phyloP scores from a whole-genome alignment of 2,113 vertebrate genomes.

The Gopherus evgoodei region DNA sequence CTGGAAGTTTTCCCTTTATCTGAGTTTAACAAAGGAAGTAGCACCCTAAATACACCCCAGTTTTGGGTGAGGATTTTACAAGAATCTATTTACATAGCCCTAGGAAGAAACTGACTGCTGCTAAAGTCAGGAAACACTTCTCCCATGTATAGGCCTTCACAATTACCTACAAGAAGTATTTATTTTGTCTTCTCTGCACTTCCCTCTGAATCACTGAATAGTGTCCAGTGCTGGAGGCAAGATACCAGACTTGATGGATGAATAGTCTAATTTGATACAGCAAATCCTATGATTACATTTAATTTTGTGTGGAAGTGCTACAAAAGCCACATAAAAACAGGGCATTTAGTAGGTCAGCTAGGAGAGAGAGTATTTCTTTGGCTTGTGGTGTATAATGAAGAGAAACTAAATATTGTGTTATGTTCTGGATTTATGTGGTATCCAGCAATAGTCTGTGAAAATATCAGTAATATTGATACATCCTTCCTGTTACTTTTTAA shows the following conservation, averaged over 20 bases:
- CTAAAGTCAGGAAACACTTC: slow-evolving; percentile 12
- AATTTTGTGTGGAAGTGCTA: slow-evolving; percentile 21
- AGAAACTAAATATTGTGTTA: neutral
- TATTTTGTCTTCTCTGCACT: neutral
- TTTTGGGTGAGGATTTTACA: slow-evolving; percentile 5
- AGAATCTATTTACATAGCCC: slow-evolving; percentile 9
- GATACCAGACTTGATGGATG: neutral
- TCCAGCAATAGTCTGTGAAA: neutral
- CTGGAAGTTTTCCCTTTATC: neutral
- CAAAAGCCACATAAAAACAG: neutral
- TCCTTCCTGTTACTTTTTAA: neutral
- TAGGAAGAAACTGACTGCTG: slow-evolving; percentile 13
- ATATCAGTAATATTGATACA: neutral
- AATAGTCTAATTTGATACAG: neutral
- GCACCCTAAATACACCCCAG: neutral
- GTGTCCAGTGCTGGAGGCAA: slow-evolving; percentile 30
- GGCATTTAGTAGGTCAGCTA: neutral
- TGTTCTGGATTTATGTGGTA: slow-evolving; percentile 23
- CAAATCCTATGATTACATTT: slow-evolving; percentile 34
- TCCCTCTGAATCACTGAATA: slow-evolving; percentile 30
- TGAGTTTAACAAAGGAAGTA: neutral
- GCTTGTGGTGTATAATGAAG: neutral
- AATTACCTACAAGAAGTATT: slow-evolving; percentile 6
- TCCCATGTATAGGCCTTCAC: neutral
- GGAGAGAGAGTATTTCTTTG: neutral